phyloP scores from a whole-genome alignment of 2,797 vertebrate species.

The Dendrocincla fuliginosa region DNA sequence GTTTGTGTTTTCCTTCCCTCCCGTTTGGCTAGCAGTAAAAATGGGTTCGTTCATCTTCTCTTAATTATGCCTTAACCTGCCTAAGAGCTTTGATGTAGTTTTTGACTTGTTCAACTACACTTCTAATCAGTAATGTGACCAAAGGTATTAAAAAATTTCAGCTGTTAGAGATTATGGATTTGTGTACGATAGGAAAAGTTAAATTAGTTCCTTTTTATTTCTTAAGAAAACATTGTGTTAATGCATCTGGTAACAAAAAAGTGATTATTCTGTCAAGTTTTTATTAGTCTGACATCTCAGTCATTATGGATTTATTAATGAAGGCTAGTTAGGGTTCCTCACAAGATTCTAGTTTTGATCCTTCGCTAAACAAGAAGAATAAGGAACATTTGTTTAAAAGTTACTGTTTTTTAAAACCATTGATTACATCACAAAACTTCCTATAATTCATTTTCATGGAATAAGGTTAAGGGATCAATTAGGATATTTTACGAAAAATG shows the following conservation, averaged over 20 bases:
- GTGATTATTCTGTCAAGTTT: neutral
- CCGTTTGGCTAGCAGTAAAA: neutral
- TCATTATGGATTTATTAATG: neutral
- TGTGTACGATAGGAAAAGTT: neutral
- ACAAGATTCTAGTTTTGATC: neutral
- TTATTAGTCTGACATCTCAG: neutral
- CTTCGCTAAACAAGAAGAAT: neutral
- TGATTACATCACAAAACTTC: neutral
- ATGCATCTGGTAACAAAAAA: neutral
- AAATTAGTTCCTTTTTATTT: neutral
- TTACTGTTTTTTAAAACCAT: neutral
- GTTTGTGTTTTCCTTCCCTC: neutral
- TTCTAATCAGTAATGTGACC: neutral
- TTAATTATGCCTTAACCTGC: neutral
- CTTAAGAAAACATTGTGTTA: neutral
- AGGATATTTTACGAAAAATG: neutral
- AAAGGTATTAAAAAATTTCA: neutral
- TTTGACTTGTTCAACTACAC: neutral
- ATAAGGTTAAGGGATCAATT: neutral
- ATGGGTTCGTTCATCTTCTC: neutral
- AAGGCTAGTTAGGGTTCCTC: neutral
- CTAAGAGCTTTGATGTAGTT: neutral
- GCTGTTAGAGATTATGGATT: neutral
- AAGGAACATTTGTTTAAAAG: neutral
- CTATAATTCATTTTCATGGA: neutral